Percentiles rank a stretch among this genome's conserved stretches.
Evolutionary conservation across 2,113 vertebrate species (phyloP).

Genomic region (Symphodus melops): DNA sequence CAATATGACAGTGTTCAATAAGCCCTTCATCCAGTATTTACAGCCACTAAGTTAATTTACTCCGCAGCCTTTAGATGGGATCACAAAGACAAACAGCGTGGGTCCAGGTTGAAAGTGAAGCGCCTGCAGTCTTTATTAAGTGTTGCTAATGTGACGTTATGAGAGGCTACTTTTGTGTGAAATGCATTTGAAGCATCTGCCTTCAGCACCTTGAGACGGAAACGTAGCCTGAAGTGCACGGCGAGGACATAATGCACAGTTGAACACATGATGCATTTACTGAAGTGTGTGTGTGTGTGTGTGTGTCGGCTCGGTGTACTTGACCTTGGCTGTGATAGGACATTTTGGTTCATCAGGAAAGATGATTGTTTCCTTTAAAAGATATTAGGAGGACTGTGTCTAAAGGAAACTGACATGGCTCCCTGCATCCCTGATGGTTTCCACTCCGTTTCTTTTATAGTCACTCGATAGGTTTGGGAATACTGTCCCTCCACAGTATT

Average conservation of each 20-base stretch:
- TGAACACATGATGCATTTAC: constrained; percentile 63
- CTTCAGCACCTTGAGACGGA: constrained; percentile 47
- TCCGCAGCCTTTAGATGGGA: constrained; percentile 7
- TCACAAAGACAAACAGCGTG: constrained; percentile 37
- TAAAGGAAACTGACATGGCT: constrained; percentile 73
- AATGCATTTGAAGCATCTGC: constrained; percentile 40
- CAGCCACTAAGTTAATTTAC: constrained; percentile 14
- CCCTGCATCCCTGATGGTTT: constrained; percentile 74
- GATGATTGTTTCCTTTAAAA: constrained; percentile 81
- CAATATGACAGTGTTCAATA: background rate
- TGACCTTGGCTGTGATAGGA: constrained; percentile 76
- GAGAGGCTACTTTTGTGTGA: constrained; percentile 26
- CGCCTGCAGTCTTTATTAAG: constrained; percentile 26
- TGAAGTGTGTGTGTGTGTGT: constrained; percentile 27
- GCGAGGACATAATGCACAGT: constrained; percentile 58
- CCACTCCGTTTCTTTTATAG: constrained; percentile 74
- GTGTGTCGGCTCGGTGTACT: constrained; percentile 24
- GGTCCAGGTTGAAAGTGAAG: constrained; percentile 15
- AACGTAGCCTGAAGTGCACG: constrained; percentile 8
- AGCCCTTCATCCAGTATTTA: constrained; percentile 6
- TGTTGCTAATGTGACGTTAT: constrained; percentile 49
- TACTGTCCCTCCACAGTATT: constrained; percentile 72
- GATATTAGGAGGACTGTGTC: constrained; percentile 72
- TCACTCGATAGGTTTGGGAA: constrained; percentile 74
- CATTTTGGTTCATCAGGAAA: constrained; percentile 77